Evolutionary conservation across 2,797 vertebrate genomes (phyloP).

Genomic region (Leucoraja ocellata): DNA sequence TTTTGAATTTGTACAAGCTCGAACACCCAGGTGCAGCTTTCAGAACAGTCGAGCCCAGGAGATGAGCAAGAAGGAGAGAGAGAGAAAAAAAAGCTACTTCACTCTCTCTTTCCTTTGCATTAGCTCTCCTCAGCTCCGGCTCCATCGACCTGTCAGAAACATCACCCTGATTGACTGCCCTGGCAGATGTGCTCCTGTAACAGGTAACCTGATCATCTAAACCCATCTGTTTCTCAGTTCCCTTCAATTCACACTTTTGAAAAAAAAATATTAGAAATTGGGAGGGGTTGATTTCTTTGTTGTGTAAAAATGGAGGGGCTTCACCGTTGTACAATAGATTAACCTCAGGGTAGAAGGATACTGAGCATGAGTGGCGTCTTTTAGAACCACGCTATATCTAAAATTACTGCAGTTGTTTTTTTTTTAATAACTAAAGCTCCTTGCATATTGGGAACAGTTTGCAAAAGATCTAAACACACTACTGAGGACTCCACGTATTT

Average conservation of each 20-base stretch:
- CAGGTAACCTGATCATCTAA: constrained; percentile 87
- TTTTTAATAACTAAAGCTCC: constrained; percentile 42
- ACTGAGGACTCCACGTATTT: neutral
- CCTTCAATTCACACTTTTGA: constrained; percentile 81
- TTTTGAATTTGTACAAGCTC: constrained; percentile 54
- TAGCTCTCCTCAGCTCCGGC: constrained; percentile 64
- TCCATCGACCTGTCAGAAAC: constrained; percentile 79
- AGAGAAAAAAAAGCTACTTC: constrained; percentile 50
- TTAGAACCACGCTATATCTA: constrained; percentile 29
- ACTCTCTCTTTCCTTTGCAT: constrained; percentile 60
- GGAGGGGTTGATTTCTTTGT: constrained; percentile 60
- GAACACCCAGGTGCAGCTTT: constrained; percentile 68
- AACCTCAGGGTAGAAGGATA: constrained; percentile 47
- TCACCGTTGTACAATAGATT: constrained; percentile 56
- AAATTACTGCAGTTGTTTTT: constrained; percentile 43
- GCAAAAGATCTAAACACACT: constrained; percentile 39
- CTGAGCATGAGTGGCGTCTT: constrained; percentile 42
- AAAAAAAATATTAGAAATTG: constrained; percentile 69
- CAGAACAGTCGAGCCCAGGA: constrained; percentile 60
- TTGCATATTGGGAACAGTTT: neutral
- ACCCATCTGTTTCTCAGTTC: constrained; percentile 83
- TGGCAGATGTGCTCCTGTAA: constrained; percentile 83
- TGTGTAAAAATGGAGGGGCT: constrained; percentile 47
- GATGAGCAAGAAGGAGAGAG: constrained; percentile 53
- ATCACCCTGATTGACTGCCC: constrained; percentile 83